These are phyloP conservation scores for Platyura marginata DNA, from an alignment of 1,140 invertebrate genomes.

Conservation along the genomic window DNA sequence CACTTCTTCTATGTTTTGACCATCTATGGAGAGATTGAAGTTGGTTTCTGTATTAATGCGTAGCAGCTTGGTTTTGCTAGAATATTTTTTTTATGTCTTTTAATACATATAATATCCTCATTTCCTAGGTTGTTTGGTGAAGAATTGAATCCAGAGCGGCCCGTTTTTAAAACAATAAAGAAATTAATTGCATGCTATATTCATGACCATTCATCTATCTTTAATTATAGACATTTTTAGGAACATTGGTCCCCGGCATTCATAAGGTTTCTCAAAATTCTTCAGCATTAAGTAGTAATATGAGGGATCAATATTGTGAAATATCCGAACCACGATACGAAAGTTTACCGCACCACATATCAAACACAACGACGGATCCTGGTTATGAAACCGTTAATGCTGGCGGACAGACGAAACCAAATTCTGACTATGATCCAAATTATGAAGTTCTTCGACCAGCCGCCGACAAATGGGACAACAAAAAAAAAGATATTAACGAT, in stretches of 20 bases:
- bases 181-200: too few relatives aligned
- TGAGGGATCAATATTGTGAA: not conserved
- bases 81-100: too few relatives aligned
- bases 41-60: too few relatives aligned
- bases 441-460: slow-evolving; percentile 43
- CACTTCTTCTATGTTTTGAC: too few relatives aligned
- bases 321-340: slow-evolving; percentile 23
- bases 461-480: slow-evolving; percentile 16
- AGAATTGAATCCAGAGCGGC: too few relatives aligned
- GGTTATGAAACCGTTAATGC: slow-evolving; percentile 35
- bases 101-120: too few relatives aligned
- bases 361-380: slow-evolving; percentile 31
- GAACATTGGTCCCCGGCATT: not conserved
- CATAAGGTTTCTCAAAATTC: not conserved
- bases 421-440: slow-evolving; percentile 43
- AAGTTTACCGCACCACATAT: slow-evolving; percentile 23
- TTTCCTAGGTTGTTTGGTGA: too few relatives aligned
- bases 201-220: too few relatives aligned
- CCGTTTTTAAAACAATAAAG: too few relatives aligned
- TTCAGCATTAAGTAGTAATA: not conserved
- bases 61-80: too few relatives aligned
- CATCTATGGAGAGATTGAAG: too few relatives aligned
- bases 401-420: slow-evolving; percentile 10
- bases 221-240: too few relatives aligned
- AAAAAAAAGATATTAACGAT: slow-evolving; percentile 19